These are phyloP conservation scores for Synergus japonicus DNA, from an alignment of 2,888 invertebrate species.

Conservation along the genomic window DNA sequence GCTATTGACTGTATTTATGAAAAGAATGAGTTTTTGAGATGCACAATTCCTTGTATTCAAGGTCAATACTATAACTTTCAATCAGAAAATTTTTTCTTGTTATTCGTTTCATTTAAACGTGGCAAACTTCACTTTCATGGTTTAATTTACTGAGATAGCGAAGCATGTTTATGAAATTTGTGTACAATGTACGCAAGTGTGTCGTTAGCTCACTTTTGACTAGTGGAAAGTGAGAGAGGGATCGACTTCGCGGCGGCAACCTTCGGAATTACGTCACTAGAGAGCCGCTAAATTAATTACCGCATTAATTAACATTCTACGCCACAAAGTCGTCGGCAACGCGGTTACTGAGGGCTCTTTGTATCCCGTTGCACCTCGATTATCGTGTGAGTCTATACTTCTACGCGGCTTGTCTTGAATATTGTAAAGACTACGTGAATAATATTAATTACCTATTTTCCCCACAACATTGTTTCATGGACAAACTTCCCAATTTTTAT, in stretches of 20 bases:
- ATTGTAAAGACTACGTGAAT: conserved; percentile 43
- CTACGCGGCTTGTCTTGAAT: conserved; percentile 27
- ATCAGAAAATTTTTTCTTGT: no score
- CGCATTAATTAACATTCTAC: conserved; percentile 69
- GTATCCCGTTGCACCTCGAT: conserved; percentile 54
- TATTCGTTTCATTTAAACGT: no score
- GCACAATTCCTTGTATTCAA: no score
- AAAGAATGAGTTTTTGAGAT: no score
- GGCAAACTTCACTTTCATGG: no score
- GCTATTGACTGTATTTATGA: no score
- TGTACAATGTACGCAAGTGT: conserved; percentile 43
- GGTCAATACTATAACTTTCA: no score
- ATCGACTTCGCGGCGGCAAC: conserved; percentile 45
- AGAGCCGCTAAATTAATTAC: conserved; percentile 68
- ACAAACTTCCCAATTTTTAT: not conserved
- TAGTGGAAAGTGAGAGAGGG: conserved; percentile 43
- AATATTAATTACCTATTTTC: conserved; percentile 39
- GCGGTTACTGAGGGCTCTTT: conserved; percentile 55
- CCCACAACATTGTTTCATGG: not conserved
- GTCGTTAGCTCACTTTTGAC: conserved; percentile 43
- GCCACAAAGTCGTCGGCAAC: conserved; percentile 63
- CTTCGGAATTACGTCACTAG: conserved; percentile 54
- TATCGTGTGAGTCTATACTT: conserved; percentile 42
- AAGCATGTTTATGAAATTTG: not conserved
- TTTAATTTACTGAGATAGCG: not conserved